Conservation (phyloP, 2,113 vertebrate genomes). For the Tenebrosternarchus preto region DNA sequence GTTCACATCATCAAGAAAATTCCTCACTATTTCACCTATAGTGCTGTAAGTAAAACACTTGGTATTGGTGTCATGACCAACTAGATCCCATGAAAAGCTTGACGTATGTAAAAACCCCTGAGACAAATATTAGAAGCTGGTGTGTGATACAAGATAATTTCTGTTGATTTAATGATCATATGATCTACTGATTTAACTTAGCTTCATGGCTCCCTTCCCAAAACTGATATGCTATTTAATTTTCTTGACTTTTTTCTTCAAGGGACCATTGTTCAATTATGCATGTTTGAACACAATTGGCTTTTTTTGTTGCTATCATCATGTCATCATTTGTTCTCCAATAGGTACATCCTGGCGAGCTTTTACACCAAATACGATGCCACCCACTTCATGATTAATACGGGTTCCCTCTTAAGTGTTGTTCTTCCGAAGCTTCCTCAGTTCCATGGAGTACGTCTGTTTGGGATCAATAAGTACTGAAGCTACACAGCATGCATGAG, state of each 20-base stretch:
- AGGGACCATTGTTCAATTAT: background rate
- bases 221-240: background rate
- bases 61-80: background rate
- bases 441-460: slow-evolving; percentile 89
- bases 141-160: too few species aligned
- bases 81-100: background rate
- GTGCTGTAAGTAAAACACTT: slow-evolving; percentile 81
- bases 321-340: background rate
- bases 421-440: slow-evolving; percentile 93
- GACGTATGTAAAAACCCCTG: too few species aligned
- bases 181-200: too few species aligned
- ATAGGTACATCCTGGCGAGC: slow-evolving; percentile 89
- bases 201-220: too few species aligned
- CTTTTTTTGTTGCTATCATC: too few species aligned
- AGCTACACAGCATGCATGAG: background rate
- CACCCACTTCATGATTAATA: slow-evolving; percentile 89
- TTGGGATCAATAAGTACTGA: slow-evolving; percentile 95
- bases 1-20: slow-evolving; percentile 90
- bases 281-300: too few species aligned
- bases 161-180: too few species aligned
- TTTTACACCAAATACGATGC: slow-evolving; percentile 95
- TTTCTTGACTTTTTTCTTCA: background rate
- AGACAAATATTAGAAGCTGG: too few species aligned
- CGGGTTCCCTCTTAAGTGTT: slow-evolving; percentile 84
- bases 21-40: slow-evolving; percentile 91